Evolutionary conservation across 1,140 invertebrate species (phyloP).

Genomic region (Harlomillsia oculata): DNA sequence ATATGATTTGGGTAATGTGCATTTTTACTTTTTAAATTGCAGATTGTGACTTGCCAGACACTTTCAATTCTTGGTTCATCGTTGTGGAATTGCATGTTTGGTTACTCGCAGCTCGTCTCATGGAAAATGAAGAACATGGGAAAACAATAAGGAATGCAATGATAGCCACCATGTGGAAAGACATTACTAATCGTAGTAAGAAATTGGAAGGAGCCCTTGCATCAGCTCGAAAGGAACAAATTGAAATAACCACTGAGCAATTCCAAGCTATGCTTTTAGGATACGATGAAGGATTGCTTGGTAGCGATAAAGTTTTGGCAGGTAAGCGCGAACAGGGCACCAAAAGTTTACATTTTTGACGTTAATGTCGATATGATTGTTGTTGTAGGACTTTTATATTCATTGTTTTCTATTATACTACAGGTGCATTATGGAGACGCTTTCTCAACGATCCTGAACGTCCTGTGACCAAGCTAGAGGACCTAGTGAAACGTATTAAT

Average conservation of each 20-base stretch:
- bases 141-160: constrained; percentile 58
- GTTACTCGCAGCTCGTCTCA: constrained; percentile 63
- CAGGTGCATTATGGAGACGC: constrained; percentile 64
- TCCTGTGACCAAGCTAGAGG: constrained; percentile 25
- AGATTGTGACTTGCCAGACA: constrained; percentile 61
- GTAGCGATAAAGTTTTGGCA: constrained; percentile 62
- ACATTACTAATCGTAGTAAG: constrained; percentile 59
- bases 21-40: constrained; percentile 41
- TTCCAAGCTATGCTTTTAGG: constrained; percentile 70
- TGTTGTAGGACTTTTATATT: neutral
- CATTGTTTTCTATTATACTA: neutral
- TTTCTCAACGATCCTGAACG: constrained; percentile 49
- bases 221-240: constrained; percentile 35
- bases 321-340: constrained; percentile 39
- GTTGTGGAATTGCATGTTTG: constrained; percentile 75
- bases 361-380: neutral
- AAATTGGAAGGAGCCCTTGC: constrained; percentile 51
- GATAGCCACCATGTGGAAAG: constrained; percentile 68
- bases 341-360: neutral
- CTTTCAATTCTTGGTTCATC: constrained; percentile 72
- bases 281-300: constrained; percentile 75
- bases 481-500: constrained; percentile 14
- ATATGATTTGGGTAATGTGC: neutral
- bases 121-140: constrained; percentile 64
- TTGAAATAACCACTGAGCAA: constrained; percentile 53